Conservation (phyloP, 2,888 invertebrate species). For the Nineta flava region DNA sequence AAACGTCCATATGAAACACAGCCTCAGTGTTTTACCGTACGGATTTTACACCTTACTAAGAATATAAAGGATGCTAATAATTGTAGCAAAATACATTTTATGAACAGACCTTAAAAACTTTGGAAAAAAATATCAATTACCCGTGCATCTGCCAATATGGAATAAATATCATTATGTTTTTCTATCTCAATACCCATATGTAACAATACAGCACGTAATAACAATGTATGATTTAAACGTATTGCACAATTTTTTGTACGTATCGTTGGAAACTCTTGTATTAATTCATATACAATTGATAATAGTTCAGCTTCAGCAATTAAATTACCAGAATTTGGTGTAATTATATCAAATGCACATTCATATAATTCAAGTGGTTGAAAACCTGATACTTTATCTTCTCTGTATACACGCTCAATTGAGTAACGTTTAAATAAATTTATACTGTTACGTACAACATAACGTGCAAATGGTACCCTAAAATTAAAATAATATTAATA, state of each 20-base stretch:
- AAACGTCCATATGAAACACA: too few relatives aligned
- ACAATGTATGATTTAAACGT: slow-evolving; percentile 61
- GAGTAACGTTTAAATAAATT: slow-evolving; percentile 68
- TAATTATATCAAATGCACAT: slow-evolving; percentile 87
- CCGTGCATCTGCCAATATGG: slow-evolving; percentile 31
- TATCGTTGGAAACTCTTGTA: slow-evolving; percentile 47
- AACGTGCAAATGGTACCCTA: slow-evolving; percentile 61
- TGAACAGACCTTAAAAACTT: too few relatives aligned
- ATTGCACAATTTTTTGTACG: slow-evolving; percentile 49
- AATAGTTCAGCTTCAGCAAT: slow-evolving; percentile 78
- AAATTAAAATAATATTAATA: slow-evolving; percentile 11
- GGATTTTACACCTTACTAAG: too few relatives aligned
- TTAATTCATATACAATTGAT: slow-evolving; percentile 57
- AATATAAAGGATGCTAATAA: too few relatives aligned
- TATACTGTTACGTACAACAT: slow-evolving; percentile 65
- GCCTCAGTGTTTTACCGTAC: too few relatives aligned
- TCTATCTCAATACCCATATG: slow-evolving; percentile 64
- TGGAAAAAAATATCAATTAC: slow-evolving; percentile 16
- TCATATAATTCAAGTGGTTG: slow-evolving; percentile 82
- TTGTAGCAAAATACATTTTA: too few relatives aligned
- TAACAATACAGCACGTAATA: slow-evolving; percentile 59
- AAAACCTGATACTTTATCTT: slow-evolving; percentile 60
- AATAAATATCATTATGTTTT: slow-evolving; percentile 37
- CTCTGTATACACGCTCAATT: slow-evolving; percentile 73
- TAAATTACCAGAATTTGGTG: slow-evolving; percentile 50